phyloP scores from a whole-genome alignment of 2,113 vertebrate species.

The Erythrolamprus reginae region DNA sequence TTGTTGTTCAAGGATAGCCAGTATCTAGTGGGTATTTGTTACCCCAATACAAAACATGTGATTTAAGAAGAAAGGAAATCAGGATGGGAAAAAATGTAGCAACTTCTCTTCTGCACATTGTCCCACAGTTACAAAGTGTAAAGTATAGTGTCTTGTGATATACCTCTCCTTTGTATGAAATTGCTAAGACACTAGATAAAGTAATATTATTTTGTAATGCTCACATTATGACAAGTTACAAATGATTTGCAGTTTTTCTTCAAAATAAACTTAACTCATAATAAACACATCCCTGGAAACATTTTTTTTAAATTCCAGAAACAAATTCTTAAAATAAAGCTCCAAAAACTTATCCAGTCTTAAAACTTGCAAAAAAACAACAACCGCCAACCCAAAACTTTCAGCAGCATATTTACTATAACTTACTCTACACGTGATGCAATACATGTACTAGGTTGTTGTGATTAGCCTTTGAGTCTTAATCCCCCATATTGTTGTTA shows the following conservation, averaged over 20 bases:
- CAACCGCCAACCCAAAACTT: neutral
- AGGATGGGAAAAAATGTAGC: neutral
- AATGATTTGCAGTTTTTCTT: neutral
- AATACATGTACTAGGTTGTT: neutral
- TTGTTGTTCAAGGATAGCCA: neutral
- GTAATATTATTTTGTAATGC: neutral
- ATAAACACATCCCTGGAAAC: neutral
- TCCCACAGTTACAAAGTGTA: neutral
- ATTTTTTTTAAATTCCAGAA: neutral
- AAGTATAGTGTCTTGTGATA: neutral
- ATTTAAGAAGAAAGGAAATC: neutral
- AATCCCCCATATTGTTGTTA: neutral
- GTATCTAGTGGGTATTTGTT: conserved; percentile 27
- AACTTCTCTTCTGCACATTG: neutral
- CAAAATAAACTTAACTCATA: neutral
- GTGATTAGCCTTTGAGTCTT: neutral
- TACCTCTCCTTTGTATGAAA: neutral
- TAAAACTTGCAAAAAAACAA: neutral
- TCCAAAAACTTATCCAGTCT: neutral
- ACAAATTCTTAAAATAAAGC: neutral
- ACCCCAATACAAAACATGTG: neutral
- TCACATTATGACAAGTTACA: neutral
- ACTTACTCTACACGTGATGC: neutral
- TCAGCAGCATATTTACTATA: neutral
- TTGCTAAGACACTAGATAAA: neutral